These are phyloP conservation scores for Drosophila siamana DNA, from an alignment of 2,888 invertebrate genomes.

Conservation along the genomic window DNA sequence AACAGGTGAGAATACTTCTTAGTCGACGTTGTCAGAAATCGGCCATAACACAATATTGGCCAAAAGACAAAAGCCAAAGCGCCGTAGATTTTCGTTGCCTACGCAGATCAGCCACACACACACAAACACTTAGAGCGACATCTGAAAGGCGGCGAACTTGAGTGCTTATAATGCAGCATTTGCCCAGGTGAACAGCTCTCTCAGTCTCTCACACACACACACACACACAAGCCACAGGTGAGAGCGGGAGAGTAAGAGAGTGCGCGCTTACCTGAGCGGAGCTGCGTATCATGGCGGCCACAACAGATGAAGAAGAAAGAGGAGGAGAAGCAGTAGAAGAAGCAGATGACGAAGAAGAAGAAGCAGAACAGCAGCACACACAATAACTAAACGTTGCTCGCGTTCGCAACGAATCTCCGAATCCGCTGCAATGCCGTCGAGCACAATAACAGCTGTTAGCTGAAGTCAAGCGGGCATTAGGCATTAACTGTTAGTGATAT, in stretches of 20 bases:
- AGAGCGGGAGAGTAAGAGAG: constrained; percentile 18
- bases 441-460: constrained; percentile 34
- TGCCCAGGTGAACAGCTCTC: constrained; percentile 46
- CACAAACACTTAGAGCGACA: constrained; percentile 13
- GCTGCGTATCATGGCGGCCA: constrained; percentile 29
- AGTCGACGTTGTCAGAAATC: constrained; percentile 17
- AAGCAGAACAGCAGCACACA: constrained; percentile 41
- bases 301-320: constrained; percentile 23
- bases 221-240: constrained; percentile 30
- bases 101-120: constrained; percentile 64
- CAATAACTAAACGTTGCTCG: constrained; percentile 30
- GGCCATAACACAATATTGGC: constrained; percentile 69
- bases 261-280: constrained; percentile 63
- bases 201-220: constrained; percentile 21
- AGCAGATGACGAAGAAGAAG: constrained; percentile 12
- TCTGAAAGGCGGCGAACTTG: constrained; percentile 60
- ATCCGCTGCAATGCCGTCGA: constrained; percentile 43
- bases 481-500: constrained; percentile 38
- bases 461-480: constrained; percentile 51
- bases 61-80: constrained; percentile 69
- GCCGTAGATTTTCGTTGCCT: constrained; percentile 65
- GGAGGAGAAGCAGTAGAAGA: constrained; percentile 6
- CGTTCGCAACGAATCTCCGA: constrained; percentile 49
- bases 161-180: constrained; percentile 76
- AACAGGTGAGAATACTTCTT: constrained; percentile 68